phyloP scores from a whole-genome alignment of 1,140 invertebrate species.

The Amyelois transitella region DNA sequence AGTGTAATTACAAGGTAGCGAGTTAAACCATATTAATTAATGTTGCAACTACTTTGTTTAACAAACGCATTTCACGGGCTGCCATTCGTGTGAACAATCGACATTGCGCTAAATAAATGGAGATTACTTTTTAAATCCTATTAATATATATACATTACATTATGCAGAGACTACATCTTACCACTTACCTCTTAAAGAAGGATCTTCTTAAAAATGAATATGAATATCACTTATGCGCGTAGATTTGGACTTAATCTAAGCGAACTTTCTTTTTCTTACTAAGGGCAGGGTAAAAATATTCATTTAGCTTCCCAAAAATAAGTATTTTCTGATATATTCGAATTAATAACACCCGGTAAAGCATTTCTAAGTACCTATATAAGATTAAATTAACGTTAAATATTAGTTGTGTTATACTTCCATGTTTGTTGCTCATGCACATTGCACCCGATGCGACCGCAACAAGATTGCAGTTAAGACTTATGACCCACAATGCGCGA shows the following conservation, averaged over 20 bases:
- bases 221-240: no score
- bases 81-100: conserved; percentile 11
- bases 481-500: neutral
- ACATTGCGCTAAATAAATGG: neutral
- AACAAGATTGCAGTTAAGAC: neutral
- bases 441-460: neutral
- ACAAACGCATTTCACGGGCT: conserved; percentile 25
- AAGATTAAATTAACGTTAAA: neutral
- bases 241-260: no score
- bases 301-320: neutral
- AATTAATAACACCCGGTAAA: neutral
- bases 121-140: neutral
- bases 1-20: neutral
- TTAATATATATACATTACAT: no score
- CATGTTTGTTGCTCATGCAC: neutral
- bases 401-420: neutral
- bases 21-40: conserved; percentile 21
- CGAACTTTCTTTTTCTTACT: no score
- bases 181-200: no score
- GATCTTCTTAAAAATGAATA: no score
- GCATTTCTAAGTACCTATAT: neutral
- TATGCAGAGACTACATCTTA: no score
- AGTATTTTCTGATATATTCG: neutral
- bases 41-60: conserved; percentile 23
- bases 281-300: no score